Evolutionary conservation across 2,888 invertebrate species (phyloP).

Genomic region (Proisotoma minuta): DNA sequence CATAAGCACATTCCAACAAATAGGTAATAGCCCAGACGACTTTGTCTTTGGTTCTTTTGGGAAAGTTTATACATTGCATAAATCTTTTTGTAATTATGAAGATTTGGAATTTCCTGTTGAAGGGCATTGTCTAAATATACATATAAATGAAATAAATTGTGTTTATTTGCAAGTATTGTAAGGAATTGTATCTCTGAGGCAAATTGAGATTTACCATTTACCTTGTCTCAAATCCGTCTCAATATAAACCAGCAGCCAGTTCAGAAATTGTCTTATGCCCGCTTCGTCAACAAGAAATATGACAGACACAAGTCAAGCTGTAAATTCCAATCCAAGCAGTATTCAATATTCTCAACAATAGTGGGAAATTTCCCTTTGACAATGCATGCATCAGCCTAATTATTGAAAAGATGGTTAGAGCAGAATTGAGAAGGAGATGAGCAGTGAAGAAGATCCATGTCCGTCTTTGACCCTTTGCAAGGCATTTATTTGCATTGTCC

Average conservation of each 20-base stretch:
- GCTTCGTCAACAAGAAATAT: not conserved
- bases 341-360: not conserved
- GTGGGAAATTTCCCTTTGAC: not conserved
- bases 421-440: not conserved
- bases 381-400: not conserved
- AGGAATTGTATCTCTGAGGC: too few species aligned
- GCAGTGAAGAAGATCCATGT: not conserved
- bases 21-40: not conserved
- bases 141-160: too few species aligned
- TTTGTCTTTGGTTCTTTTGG: too few species aligned
- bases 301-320: not conserved
- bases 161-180: too few species aligned
- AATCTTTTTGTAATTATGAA: too few species aligned
- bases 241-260: not conserved
- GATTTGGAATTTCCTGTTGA: too few species aligned
- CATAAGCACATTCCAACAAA: not conserved
- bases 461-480: not conserved
- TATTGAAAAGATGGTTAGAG: not conserved
- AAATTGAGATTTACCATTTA: too few species aligned
- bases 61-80: too few species aligned
- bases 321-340: not conserved
- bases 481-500: not conserved
- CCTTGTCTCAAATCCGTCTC: not conserved
- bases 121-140: too few species aligned
- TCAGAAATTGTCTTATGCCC: not conserved